Evolutionary conservation across 2,888 invertebrate genomes (phyloP).

Genomic region (Eulithis testata): DNA sequence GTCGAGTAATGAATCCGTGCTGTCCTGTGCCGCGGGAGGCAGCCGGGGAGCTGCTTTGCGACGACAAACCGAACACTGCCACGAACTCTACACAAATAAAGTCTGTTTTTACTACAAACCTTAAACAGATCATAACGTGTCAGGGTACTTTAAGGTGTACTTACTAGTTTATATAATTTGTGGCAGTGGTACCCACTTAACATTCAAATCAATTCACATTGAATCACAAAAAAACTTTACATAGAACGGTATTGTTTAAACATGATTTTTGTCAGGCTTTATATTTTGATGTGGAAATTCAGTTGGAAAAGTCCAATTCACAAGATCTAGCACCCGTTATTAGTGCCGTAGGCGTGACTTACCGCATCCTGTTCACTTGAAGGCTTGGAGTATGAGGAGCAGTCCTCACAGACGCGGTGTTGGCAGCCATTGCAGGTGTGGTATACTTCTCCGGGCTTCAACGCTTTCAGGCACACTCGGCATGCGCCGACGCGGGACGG

Average conservation of each 20-base stretch:
- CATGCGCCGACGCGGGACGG: slow-evolving; percentile 89
- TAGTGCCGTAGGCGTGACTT: neutral
- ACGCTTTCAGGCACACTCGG: slow-evolving; percentile 94
- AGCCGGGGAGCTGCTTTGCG: slow-evolving; percentile 91
- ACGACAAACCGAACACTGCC: slow-evolving; percentile 96
- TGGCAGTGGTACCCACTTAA: no score
- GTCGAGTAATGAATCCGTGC: slow-evolving; percentile 92
- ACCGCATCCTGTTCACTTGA: slow-evolving; percentile 92
- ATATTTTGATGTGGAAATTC: no score
- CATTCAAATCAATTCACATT: no score
- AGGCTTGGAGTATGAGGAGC: slow-evolving; percentile 95
- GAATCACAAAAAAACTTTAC: no score
- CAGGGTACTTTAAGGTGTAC: no score
- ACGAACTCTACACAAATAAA: slow-evolving; percentile 81
- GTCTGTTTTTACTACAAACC: no score
- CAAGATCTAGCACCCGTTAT: no score
- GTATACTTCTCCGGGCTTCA: slow-evolving; percentile 94
- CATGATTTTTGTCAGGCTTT: no score
- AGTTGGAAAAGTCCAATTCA: no score
- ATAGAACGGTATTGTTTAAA: no score
- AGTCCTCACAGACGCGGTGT: slow-evolving; percentile 96
- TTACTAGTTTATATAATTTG: no score
- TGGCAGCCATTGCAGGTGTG: slow-evolving; percentile 95
- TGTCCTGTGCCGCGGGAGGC: slow-evolving; percentile 90
- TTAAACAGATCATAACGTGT: no score